Percentiles rank a stretch among this genome's conserved stretches.
Evolutionary conservation across 2,888 invertebrate species (phyloP).

Genomic region (Chalcosyrphus nemorum): DNA sequence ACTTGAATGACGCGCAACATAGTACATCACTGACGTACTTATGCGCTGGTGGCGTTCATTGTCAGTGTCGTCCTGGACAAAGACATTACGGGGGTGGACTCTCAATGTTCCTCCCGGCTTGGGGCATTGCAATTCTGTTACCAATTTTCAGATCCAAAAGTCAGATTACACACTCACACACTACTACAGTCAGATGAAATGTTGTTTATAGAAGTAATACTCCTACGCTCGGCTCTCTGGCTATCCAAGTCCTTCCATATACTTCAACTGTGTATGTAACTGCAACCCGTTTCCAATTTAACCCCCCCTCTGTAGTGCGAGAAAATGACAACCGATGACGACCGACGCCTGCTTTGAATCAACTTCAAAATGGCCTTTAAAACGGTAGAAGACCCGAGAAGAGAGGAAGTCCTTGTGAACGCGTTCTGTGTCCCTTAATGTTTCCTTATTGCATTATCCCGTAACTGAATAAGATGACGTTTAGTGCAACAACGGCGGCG

Average conservation of each 20-base stretch:
- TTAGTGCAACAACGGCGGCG: constrained; percentile 30
- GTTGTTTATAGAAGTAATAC: constrained; percentile 40
- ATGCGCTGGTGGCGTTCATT: constrained; percentile 10
- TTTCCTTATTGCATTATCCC: constrained; percentile 65
- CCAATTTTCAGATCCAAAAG: neutral
- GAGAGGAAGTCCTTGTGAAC: constrained; percentile 33
- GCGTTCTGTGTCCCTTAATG: constrained; percentile 50
- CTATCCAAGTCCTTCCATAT: too few relatives aligned
- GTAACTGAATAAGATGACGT: constrained; percentile 70
- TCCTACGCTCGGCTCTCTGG: too few relatives aligned
- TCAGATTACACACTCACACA: neutral
- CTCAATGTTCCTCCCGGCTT: neutral
- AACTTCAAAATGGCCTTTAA: constrained; percentile 7
- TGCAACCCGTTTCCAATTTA: too few relatives aligned
- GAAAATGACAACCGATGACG: too few relatives aligned
- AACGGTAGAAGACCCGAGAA: neutral
- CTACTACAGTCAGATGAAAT: constrained; percentile 12
- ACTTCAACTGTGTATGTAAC: too few relatives aligned
- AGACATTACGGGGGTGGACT: neutral
- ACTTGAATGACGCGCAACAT: neutral
- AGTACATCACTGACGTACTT: neutral
- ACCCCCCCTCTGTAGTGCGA: too few relatives aligned
- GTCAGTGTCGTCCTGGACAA: constrained; percentile 5
- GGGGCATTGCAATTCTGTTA: neutral
- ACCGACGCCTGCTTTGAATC: constrained; percentile 16